Conservation (phyloP, 2,113 vertebrate genomes). For the Nansenia antarctica region DNA sequence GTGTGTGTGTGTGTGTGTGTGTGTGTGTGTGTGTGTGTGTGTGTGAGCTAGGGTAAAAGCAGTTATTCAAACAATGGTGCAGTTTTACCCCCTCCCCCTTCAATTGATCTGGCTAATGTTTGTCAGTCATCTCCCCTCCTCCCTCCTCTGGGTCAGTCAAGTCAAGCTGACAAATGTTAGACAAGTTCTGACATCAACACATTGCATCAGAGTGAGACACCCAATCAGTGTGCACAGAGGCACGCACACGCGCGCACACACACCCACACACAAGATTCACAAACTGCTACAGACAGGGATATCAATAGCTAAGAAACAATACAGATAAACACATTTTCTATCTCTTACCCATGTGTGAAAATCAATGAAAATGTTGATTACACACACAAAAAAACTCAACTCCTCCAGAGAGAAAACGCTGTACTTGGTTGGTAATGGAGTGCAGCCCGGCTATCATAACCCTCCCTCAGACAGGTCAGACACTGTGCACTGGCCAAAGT, state of each 20-base stretch:
- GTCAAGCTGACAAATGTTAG: background rate
- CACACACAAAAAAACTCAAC: background rate
- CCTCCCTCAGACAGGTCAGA: background rate
- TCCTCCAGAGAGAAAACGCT: background rate
- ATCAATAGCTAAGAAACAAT: no score
- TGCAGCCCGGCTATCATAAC: background rate
- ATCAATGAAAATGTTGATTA: no score
- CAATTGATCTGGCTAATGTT: background rate
- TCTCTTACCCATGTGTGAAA: no score
- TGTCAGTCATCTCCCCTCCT: background rate
- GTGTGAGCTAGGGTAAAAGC: background rate
- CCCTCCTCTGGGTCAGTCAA: background rate
- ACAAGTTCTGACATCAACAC: background rate
- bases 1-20: background rate
- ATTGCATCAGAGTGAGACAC: background rate
- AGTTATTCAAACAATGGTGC: background rate
- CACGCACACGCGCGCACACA: background rate
- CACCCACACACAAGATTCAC: background rate
- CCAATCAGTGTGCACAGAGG: no score
- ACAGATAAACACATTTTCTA: background rate
- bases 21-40: conserved; percentile 6
- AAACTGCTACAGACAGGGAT: no score
- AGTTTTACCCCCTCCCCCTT: background rate
- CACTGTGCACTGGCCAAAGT: conserved; percentile 19
- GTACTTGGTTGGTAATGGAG: background rate